phyloP scores from a whole-genome alignment of 2,797 vertebrate species.

The Spheniscus humboldti region DNA sequence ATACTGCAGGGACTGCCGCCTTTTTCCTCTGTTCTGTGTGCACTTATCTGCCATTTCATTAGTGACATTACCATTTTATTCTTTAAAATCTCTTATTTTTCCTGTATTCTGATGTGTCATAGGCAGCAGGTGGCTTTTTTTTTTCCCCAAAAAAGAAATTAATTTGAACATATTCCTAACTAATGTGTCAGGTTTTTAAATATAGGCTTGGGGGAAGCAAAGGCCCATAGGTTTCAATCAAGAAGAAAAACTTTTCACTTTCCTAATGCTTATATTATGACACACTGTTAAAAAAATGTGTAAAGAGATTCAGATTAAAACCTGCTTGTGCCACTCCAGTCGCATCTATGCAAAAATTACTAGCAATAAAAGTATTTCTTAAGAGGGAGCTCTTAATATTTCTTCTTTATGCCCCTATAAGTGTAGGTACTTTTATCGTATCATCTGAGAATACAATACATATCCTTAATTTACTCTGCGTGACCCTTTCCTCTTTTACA shows the following conservation, averaged over 20 bases:
- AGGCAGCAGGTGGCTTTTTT: not conserved
- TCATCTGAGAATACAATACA: not conserved
- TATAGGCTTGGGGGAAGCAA: not conserved
- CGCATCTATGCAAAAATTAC: not conserved
- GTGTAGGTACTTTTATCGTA: not conserved
- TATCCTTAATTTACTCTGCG: not conserved
- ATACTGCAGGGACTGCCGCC: not conserved
- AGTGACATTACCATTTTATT: not conserved
- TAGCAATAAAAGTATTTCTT: slow-evolving; percentile 15
- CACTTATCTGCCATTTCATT: not conserved
- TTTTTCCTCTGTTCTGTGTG: not conserved
- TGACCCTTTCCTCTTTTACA: not conserved
- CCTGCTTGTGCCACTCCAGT: not conserved
- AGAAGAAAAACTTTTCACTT: not conserved
- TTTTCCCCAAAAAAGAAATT: not conserved
- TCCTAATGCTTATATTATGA: not conserved
- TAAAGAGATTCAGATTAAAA: slow-evolving; percentile 22
- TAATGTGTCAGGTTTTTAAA: not conserved
- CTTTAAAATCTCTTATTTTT: not conserved
- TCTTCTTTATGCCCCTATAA: not conserved
- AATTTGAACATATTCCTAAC: not conserved
- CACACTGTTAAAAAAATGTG: not conserved
- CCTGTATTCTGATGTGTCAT: not conserved
- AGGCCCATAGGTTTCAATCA: not conserved
- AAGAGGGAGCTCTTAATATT: not conserved